phyloP scores from a whole-genome alignment of 2,888 invertebrate species.

The Phalera bucephala region DNA sequence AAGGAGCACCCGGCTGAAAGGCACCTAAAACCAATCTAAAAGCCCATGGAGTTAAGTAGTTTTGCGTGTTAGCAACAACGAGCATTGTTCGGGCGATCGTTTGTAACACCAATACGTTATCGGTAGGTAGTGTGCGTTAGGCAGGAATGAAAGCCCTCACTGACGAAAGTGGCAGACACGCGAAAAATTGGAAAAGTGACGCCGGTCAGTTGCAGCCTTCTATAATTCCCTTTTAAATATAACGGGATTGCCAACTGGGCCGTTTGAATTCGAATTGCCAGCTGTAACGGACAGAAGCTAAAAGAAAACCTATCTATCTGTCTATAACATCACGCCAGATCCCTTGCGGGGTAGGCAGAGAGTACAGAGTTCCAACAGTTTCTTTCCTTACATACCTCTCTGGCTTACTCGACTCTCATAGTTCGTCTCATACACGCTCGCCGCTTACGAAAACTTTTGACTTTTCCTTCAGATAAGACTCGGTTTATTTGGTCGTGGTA shows the following conservation, averaged over 20 bases:
- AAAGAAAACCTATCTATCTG: no score
- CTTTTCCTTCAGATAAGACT: no score
- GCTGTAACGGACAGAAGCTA: conserved; percentile 1
- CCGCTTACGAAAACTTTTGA: no score
- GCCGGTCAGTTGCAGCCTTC: conserved; percentile 36
- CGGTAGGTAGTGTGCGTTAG: no score
- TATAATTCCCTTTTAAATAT: conserved; percentile 1
- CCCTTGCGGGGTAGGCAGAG: no score
- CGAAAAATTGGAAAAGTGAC: conserved; percentile 52
- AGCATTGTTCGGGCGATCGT: conserved; percentile 19
- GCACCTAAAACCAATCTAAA: conserved; percentile 26
- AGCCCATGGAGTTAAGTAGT: conserved; percentile 12
- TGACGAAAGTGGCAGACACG: conserved; percentile 47
- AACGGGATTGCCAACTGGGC: conserved; percentile 13
- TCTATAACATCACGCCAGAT: no score
- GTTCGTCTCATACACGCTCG: no score
- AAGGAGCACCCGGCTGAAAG: background rate
- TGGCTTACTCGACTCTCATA: no score
- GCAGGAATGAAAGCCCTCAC: conserved; percentile 28
- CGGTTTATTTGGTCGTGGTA: no score
- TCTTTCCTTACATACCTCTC: no score
- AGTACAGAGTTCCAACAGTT: no score
- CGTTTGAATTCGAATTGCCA: conserved; percentile 13
- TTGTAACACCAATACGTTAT: conserved; percentile 29
- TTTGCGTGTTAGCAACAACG: conserved; percentile 9